Evolutionary conservation across 1,140 invertebrate species (phyloP).

Genomic region (Artemia franciscana): DNA sequence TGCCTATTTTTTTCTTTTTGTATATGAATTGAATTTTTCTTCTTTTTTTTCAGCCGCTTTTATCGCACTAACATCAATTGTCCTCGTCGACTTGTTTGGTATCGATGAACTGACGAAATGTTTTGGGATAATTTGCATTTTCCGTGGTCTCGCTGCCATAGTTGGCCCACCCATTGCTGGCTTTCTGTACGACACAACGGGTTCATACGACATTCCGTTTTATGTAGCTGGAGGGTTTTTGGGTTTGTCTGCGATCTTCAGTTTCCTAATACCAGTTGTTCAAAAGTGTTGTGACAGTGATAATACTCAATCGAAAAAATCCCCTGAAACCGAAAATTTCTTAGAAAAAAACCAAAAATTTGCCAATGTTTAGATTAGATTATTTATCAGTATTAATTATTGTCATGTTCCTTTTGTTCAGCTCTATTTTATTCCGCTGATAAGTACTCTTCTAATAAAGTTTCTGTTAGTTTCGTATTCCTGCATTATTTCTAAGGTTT

Average conservation of each 20-base stretch:
- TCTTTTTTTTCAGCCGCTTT: conserved; percentile 54
- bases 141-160: conserved; percentile 74
- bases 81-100: conserved; percentile 82
- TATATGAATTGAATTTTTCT: too few relatives aligned
- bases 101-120: conserved; percentile 87
- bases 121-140: conserved; percentile 81
- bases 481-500: too few relatives aligned
- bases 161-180: conserved; percentile 41
- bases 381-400: too few relatives aligned
- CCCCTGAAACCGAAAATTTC: neutral
- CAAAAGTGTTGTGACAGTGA: conserved; percentile 29
- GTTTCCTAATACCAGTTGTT: conserved; percentile 54
- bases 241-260: conserved; percentile 52
- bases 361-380: neutral
- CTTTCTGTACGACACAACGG: conserved; percentile 60
- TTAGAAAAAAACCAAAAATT: neutral
- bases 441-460: too few relatives aligned
- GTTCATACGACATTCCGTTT: conserved; percentile 67
- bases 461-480: too few relatives aligned
- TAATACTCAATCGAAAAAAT: conserved; percentile 15
- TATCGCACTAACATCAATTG: conserved; percentile 91
- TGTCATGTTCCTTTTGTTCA: too few relatives aligned
- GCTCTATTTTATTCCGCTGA: too few relatives aligned
- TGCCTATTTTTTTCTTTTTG: too few relatives aligned
- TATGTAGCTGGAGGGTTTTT: conserved; percentile 76